Conservation (phyloP, 2,888 invertebrate genomes). For the Napeogenes inachia region DNA sequence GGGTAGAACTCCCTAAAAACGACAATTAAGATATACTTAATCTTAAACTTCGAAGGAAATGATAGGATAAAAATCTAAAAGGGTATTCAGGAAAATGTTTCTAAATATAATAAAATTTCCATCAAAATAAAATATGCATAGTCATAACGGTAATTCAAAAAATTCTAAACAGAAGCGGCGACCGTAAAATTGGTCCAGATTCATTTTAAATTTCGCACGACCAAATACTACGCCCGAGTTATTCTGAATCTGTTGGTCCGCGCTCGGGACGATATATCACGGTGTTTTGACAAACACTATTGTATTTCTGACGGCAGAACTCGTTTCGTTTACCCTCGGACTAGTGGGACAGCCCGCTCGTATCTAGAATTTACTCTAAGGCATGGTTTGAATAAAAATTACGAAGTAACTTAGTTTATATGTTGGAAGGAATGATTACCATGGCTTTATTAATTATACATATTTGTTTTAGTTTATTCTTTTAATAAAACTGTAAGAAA, state of each 20-base stretch:
- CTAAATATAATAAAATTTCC: constrained; percentile 11
- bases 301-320: constrained; percentile 46
- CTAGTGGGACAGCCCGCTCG: constrained; percentile 12
- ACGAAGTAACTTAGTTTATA: neutral
- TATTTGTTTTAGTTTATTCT: no score
- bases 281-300: constrained; percentile 61
- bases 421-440: no score
- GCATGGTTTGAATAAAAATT: constrained; percentile 11
- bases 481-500: no score
- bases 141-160: constrained; percentile 30
- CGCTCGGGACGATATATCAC: constrained; percentile 52
- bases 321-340: constrained; percentile 20
- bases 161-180: constrained; percentile 42
- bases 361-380: constrained; percentile 15
- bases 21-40: no score
- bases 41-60: no score
- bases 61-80: no score
- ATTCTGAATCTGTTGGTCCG: constrained; percentile 46
- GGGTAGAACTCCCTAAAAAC: no score
- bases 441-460: no score
- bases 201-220: constrained; percentile 50
- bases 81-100: no score
- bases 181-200: constrained; percentile 51
- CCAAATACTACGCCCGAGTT: constrained; percentile 50
- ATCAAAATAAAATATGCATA: constrained; percentile 21